phyloP scores from a whole-genome alignment of 2,113 vertebrate genomes.

The Sterna hirundo region DNA sequence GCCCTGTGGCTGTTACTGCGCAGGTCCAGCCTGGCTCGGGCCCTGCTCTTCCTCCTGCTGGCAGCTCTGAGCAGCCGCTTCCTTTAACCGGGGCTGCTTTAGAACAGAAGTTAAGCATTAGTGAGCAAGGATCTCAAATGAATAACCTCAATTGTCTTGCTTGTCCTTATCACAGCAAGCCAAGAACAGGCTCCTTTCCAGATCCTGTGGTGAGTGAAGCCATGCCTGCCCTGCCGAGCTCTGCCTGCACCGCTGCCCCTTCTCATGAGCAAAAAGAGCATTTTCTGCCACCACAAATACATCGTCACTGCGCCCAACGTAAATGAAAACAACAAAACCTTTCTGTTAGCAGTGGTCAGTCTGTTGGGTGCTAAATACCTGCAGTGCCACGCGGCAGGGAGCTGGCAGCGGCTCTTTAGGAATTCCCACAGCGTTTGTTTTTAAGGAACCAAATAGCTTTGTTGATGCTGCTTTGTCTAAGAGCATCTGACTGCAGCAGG shows the following conservation, averaged over 20 bases:
- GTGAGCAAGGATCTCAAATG: neutral
- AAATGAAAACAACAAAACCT: neutral
- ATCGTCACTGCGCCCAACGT: rapidly evolving
- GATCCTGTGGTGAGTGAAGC: neutral
- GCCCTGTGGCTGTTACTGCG: neutral
- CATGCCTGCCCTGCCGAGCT: rapidly evolving
- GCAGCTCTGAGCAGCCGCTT: neutral
- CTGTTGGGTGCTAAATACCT: neutral
- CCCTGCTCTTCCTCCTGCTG: neutral
- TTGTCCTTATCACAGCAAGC: neutral
- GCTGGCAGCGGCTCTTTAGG: neutral
- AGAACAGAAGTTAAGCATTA: neutral
- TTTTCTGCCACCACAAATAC: neutral
- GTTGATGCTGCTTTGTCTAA: neutral
- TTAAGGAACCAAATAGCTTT: neutral
- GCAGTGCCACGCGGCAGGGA: neutral
- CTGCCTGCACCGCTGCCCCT: neutral
- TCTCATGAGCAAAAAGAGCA: neutral
- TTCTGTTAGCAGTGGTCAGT: neutral
- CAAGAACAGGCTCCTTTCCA: neutral
- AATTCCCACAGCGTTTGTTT: rapidly evolving
- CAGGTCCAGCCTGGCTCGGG: neutral
- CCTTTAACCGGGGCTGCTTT: neutral
- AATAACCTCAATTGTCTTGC: neutral
- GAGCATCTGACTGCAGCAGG: neutral